A percentile compares a stretch with the other conserved stretches of the same genome.
phyloP scores from a whole-genome alignment of 2,113 vertebrate genomes.

The Himantopus leucocephalus region DNA sequence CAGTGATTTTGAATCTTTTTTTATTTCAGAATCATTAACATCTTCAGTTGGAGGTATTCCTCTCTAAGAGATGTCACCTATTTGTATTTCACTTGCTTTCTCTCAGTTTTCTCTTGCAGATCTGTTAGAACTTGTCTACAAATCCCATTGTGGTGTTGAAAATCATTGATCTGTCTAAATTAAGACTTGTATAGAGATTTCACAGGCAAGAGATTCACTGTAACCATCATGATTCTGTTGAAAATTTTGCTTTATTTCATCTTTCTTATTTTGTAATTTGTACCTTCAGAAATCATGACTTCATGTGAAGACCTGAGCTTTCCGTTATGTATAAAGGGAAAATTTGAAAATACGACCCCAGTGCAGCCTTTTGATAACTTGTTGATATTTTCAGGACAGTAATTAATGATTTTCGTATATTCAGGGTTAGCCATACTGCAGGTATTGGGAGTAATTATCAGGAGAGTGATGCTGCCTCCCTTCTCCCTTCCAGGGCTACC shows the following conservation, averaged over 20 bases:
- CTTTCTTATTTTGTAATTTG: neutral
- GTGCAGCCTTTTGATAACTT: neutral
- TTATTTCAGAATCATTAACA: neutral
- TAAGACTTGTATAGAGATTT: neutral
- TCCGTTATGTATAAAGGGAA: neutral
- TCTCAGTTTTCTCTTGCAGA: neutral
- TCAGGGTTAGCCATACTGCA: neutral
- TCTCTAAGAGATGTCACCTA: neutral
- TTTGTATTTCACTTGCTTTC: neutral
- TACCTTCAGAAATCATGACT: neutral
- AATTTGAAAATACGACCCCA: neutral
- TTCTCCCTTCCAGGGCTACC: neutral
- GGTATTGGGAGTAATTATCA: neutral
- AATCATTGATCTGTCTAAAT: neutral
- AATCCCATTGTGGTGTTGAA: neutral
- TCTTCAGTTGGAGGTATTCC: neutral
- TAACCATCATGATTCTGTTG: neutral
- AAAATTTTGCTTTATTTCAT: neutral
- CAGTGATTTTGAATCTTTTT: neutral
- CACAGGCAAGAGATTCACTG: neutral
- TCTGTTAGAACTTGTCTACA: neutral
- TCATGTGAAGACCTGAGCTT: neutral
- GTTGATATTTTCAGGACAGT: neutral
- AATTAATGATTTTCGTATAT: neutral
- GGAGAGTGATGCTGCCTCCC: neutral